Conservation (phyloP, 2,113 vertebrate genomes). For the Perognathus longimembris region DNA sequence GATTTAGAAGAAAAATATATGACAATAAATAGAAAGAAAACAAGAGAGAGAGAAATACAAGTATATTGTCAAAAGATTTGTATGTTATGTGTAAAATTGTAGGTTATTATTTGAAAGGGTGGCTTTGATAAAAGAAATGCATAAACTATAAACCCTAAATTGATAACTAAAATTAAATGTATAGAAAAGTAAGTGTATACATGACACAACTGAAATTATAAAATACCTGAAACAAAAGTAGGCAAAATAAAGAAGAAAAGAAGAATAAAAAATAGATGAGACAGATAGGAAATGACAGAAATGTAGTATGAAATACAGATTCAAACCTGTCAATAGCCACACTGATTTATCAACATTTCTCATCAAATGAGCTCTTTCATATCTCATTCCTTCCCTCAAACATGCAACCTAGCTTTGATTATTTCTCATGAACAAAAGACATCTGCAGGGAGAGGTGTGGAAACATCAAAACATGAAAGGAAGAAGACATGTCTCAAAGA, state of each 20-base stretch:
- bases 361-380: not conserved
- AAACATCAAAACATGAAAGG: slow-evolving; percentile 38
- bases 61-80: not conserved
- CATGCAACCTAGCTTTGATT: not conserved
- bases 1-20: not conserved
- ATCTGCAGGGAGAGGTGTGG: not conserved
- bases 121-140: not conserved
- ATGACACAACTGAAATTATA: not conserved
- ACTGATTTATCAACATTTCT: not conserved
- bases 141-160: not conserved
- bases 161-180: not conserved
- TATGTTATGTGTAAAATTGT: not conserved
- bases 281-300: not conserved
- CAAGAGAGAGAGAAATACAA: not conserved
- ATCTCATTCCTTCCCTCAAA: slow-evolving; percentile 33
- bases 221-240: not conserved
- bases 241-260: not conserved
- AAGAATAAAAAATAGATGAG: not conserved
- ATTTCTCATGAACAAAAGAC: not conserved
- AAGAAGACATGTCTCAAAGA: slow-evolving; percentile 23
- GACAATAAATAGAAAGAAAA: not conserved
- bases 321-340: not conserved
- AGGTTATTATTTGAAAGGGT: not conserved
- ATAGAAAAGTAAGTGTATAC: not conserved
- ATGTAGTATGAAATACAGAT: not conserved